Percentiles rank a stretch among this genome's conserved stretches.
phyloP scores from a whole-genome alignment of 2,888 invertebrate genomes.

The Atrina japonica region DNA sequence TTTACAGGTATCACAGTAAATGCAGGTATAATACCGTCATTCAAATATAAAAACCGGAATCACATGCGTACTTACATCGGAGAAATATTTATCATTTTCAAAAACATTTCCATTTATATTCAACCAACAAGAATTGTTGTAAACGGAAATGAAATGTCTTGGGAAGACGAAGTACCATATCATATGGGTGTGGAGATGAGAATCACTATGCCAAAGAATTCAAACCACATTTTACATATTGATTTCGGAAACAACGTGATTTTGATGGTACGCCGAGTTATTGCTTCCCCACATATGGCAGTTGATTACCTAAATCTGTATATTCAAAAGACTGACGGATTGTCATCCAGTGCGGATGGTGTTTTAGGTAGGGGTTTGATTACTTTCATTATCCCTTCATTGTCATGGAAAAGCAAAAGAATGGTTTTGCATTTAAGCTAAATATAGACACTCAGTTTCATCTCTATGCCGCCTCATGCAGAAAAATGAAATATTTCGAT shows the following conservation, averaged over 20 bases:
- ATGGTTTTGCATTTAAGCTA: too few species aligned
- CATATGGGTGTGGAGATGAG: neutral
- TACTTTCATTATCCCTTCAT: neutral
- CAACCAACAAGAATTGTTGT: constrained; percentile 14
- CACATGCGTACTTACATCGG: constrained; percentile 52
- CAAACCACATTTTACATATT: neutral
- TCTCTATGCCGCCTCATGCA: too few species aligned
- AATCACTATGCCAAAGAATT: neutral
- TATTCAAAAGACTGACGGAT: constrained; percentile 21
- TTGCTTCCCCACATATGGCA: constrained; percentile 1
- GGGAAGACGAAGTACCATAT: constrained; percentile 23
- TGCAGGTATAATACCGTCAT: constrained; percentile 41
- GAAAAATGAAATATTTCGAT: too few species aligned
- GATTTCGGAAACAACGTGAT: constrained; percentile 11
- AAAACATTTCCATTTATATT: neutral
- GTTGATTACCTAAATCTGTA: constrained; percentile 37
- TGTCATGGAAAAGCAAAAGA: neutral
- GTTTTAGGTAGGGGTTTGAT: constrained; percentile 15
- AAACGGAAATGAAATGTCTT: constrained; percentile 14
- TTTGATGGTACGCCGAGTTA: constrained; percentile 13
- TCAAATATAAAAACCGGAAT: constrained; percentile 32
- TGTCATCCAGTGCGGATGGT: constrained; percentile 18
- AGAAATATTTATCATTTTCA: constrained; percentile 18
- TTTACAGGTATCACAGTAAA: constrained; percentile 49
- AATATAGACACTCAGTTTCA: too few species aligned